Evolutionary conservation across 2,113 vertebrate species (phyloP).

Genomic region (Oriolus oriolus): DNA sequence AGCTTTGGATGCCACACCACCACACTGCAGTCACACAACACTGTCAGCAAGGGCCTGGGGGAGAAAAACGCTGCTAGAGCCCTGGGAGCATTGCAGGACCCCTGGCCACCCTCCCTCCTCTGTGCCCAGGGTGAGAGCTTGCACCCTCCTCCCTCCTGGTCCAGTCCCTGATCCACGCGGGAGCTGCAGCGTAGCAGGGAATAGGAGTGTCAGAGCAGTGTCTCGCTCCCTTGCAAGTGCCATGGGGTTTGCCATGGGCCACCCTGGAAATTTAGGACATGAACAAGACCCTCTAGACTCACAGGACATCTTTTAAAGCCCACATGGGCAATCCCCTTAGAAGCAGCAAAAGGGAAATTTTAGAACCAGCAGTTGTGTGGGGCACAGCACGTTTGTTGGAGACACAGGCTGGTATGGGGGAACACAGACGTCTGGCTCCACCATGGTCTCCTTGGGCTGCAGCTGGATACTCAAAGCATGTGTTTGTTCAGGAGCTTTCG

Average conservation of each 20-base stretch:
- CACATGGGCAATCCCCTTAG: not conserved
- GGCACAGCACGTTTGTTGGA: not conserved
- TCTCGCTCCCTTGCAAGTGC: not conserved
- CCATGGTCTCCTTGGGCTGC: not conserved
- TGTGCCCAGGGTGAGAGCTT: not conserved
- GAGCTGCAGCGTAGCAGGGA: not conserved
- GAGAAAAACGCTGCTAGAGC: not conserved
- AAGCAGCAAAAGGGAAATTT: not conserved
- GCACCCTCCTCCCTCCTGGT: not conserved
- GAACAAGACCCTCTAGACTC: not conserved
- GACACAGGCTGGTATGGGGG: fast-evolving
- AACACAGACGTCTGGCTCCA: not conserved
- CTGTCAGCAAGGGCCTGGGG: not conserved
- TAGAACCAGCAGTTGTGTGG: fast-evolving
- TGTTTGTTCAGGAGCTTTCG: not conserved
- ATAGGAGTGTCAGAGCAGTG: not conserved
- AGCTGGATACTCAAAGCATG: not conserved
- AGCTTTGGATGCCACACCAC: not conserved
- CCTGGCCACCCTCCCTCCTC: fast-evolving
- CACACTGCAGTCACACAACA: fast-evolving
- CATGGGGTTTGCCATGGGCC: not conserved
- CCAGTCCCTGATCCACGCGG: fast-evolving
- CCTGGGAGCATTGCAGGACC: not conserved
- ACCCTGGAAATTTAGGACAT: not conserved
- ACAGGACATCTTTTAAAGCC: not conserved